Evolutionary conservation across 2,113 vertebrate genomes (phyloP).

Genomic region (Pithys albifrons): DNA sequence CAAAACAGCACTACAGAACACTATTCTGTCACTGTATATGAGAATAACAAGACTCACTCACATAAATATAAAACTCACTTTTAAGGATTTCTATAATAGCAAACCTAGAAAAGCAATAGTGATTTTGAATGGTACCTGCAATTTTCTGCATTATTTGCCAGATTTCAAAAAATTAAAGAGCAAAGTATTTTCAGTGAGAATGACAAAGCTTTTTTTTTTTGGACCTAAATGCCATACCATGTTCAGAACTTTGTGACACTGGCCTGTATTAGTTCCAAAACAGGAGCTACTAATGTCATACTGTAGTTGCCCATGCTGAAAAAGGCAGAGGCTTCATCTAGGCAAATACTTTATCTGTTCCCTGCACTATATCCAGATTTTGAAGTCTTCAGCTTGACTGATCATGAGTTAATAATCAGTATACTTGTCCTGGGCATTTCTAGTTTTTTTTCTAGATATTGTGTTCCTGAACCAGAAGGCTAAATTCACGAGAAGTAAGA

Average conservation of each 20-base stretch:
- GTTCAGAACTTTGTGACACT: neutral
- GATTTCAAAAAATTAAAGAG: neutral
- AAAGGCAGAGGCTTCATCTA: neutral
- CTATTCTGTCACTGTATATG: neutral
- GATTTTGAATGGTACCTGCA: neutral
- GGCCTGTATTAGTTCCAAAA: neutral
- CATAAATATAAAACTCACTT: neutral
- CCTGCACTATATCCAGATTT: neutral
- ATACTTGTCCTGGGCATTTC: neutral
- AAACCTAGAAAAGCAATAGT: neutral
- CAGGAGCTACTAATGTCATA: neutral
- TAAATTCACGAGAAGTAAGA: neutral
- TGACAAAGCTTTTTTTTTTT: neutral
- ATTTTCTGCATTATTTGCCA: neutral
- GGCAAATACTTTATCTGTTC: neutral
- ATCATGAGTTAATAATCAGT: neutral
- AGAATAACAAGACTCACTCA: neutral
- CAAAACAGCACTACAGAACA: conserved; percentile 6
- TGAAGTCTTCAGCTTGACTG: neutral
- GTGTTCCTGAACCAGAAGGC: neutral
- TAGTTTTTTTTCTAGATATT: neutral
- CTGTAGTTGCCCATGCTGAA: neutral
- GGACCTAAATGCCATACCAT: neutral
- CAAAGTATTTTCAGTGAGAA: neutral
- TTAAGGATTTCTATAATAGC: neutral